phyloP scores from a whole-genome alignment of 2,888 invertebrate genomes.

The Lasioglossum malachurum region DNA sequence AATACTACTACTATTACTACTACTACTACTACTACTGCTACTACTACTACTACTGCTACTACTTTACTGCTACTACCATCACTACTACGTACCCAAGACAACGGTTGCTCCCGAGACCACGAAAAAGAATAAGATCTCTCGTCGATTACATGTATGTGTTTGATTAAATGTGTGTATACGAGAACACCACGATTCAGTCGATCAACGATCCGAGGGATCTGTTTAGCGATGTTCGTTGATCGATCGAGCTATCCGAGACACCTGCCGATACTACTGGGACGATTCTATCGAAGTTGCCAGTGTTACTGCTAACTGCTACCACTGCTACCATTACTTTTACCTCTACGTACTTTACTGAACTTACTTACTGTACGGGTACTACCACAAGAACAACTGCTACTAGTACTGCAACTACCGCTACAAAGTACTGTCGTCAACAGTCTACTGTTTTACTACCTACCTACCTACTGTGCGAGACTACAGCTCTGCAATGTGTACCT shows the following conservation, averaged over 20 bases:
- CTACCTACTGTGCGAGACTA: conserved; percentile 71
- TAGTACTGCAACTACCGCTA: background rate
- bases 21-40: conserved; percentile 68
- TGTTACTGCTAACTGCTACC: conserved; percentile 69
- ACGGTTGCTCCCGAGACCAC: conserved; percentile 71
- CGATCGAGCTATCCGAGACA: conserved; percentile 73
- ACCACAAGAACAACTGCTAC: background rate
- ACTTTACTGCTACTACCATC: conserved; percentile 67
- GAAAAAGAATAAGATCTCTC: conserved; percentile 58
- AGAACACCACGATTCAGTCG: conserved; percentile 19
- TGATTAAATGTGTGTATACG: conserved; percentile 55
- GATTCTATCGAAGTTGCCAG: conserved; percentile 45
- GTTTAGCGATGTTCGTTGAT: conserved; percentile 62
- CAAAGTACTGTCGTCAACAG: conserved; percentile 10
- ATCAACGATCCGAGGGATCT: conserved; percentile 59
- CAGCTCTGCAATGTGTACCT: conserved; percentile 81
- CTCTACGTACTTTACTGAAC: conserved; percentile 29
- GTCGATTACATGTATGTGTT: conserved; percentile 69
- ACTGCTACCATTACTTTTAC: conserved; percentile 56
- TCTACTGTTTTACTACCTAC: conserved; percentile 70
- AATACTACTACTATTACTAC: conserved; percentile 67
- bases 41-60: conserved; percentile 66
- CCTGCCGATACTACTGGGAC: conserved; percentile 70
- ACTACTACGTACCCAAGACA: conserved; percentile 73
- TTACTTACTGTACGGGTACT: background rate